Conservation (phyloP, 2,888 invertebrate species). For the Leptopilina syphax region DNA sequence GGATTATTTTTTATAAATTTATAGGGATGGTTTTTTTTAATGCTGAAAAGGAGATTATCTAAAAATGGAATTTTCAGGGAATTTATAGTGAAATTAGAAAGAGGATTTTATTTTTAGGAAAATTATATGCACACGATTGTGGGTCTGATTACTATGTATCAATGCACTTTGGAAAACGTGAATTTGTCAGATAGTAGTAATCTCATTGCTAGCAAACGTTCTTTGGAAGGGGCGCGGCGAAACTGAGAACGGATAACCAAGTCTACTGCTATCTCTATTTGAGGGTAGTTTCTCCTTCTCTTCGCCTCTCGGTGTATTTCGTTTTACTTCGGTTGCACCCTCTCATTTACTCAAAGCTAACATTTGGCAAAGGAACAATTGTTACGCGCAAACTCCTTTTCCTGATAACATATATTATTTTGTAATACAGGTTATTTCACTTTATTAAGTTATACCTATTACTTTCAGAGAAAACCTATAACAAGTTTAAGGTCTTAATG, state of each 20-base stretch:
- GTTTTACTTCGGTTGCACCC: constrained; percentile 15
- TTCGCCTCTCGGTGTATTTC: constrained; percentile 27
- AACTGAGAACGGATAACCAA: constrained; percentile 71
- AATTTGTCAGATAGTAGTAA: constrained; percentile 48
- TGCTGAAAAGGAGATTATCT: no score
- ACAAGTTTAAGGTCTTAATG: no score
- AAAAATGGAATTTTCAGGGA: no score
- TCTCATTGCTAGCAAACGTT: constrained; percentile 67
- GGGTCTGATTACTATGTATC: no score
- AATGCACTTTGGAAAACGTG: no score
- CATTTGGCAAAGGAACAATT: constrained; percentile 17
- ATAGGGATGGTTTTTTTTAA: no score
- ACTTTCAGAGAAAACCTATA: no score
- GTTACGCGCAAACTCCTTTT: constrained; percentile 32
- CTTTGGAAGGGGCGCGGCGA: constrained; percentile 76
- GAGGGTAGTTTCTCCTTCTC: constrained; percentile 48
- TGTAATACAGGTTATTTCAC: constrained; percentile 20
- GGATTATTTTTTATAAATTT: no score
- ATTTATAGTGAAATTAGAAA: no score
- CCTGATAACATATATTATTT: constrained; percentile 25
- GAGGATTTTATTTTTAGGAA: no score
- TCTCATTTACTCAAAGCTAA: constrained; percentile 37
- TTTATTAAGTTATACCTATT: constrained; percentile 8
- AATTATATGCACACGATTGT: no score
- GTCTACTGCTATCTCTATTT: constrained; percentile 60